Evolutionary conservation across 2,797 vertebrate species (phyloP).

Genomic region (Anisognathus igniventris): DNA sequence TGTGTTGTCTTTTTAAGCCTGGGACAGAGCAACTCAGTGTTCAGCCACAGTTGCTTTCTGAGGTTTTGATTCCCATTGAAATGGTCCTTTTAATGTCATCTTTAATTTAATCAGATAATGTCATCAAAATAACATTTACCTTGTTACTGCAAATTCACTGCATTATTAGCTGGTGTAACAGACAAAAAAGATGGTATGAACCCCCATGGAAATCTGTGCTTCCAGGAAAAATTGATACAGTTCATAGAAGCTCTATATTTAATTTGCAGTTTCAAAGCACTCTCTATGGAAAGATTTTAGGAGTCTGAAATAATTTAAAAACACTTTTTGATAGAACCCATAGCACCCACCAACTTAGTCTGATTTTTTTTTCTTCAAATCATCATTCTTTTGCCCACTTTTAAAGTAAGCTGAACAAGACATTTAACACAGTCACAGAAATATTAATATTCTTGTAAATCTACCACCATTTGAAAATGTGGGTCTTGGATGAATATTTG

Average conservation of each 20-base stretch:
- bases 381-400: constrained; percentile 4
- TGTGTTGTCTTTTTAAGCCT: constrained; percentile 3
- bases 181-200: constrained; percentile 69
- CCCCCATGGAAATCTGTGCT: constrained; percentile 76
- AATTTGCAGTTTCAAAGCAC: constrained; percentile 77
- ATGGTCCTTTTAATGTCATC: constrained; percentile 75
- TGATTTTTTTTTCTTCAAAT: constrained; percentile 56
- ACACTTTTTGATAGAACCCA: constrained; percentile 56
- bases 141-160: constrained; percentile 79
- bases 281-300: constrained; percentile 74
- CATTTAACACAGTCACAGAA: not conserved
- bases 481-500: not conserved
- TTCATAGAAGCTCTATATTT: constrained; percentile 76
- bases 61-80: constrained; percentile 68
- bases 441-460: not conserved
- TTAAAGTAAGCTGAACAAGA: not conserved
- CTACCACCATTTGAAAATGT: not conserved
- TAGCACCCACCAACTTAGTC: constrained; percentile 37
- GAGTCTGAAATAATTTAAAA: constrained; percentile 76
- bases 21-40: constrained; percentile 29
- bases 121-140: constrained; percentile 78
- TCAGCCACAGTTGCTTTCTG: constrained; percentile 53
- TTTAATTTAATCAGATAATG: constrained; percentile 78
- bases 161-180: constrained; percentile 76
- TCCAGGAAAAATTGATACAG: constrained; percentile 76